Percentiles rank a stretch among this genome's conserved stretches.
phyloP scores from a whole-genome alignment of 2,888 invertebrate genomes.

The Ophraella communa region DNA sequence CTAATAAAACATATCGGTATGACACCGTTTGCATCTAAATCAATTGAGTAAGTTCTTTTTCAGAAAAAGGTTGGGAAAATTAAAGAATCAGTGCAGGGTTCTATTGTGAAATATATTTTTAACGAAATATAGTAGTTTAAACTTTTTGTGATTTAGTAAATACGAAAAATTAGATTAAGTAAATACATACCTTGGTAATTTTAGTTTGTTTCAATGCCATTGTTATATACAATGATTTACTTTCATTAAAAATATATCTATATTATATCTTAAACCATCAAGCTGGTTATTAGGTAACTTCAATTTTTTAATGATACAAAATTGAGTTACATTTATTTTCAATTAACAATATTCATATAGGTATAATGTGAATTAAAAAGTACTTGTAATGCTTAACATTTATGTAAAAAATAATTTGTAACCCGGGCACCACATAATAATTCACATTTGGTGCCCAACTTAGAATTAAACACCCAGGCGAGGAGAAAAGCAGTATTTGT shows the following conservation, averaged over 20 bases:
- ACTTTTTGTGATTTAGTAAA: constrained; percentile 17
- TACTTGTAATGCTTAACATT: no score
- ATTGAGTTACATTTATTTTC: no score
- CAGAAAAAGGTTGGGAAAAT: constrained; percentile 6
- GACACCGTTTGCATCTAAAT: no score
- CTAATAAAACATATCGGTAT: not conserved
- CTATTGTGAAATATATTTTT: constrained; percentile 17
- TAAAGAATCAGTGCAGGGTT: constrained; percentile 17
- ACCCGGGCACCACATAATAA: no score
- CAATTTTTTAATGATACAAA: no score
- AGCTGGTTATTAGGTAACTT: not conserved
- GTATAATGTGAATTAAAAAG: no score
- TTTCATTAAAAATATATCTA: not conserved
- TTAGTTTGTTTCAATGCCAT: not conserved
- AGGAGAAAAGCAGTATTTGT: no score
- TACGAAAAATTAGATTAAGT: not conserved
- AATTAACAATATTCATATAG: no score
- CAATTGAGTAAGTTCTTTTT: no score
- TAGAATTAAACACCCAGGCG: no score
- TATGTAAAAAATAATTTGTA: no score
- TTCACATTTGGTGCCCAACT: no score
- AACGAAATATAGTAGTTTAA: constrained; percentile 9
- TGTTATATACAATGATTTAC: not conserved
- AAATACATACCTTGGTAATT: not conserved
- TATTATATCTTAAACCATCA: not conserved